Evolutionary conservation across 2,797 vertebrate genomes (phyloP), one percentile per base, ranked within the genome.

Genomic region (Zalophus californianus): DNA sequence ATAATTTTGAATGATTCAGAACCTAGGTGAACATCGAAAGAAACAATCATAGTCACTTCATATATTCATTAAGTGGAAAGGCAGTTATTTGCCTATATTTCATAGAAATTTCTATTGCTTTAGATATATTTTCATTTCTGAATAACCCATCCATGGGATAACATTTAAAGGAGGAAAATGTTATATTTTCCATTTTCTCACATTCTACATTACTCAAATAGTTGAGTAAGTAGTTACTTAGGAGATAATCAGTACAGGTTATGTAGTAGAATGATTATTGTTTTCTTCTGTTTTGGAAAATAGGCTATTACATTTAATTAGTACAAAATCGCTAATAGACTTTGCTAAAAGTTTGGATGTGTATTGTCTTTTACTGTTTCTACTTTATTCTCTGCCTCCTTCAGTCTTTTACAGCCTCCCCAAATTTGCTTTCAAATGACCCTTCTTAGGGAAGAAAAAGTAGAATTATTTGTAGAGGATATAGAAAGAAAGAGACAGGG

Each of bases 201-300:
- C 32, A 66, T 54, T 93, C 52, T 90, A 0, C 38, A 20, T 96
- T 82, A 70, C 14, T 73, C 29, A 85, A 15, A 32, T 70, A 75
- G 82, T 52, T 70, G 35, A 79, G 12, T 54, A n/a, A 58, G 5
- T 89, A 44, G n/a, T 72, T 64, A 78, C 44, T 62, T 14, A 94
- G 54, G 62, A 92, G n/a, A 50, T 68, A 72, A 56, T 78, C 38
- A 56, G 21, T 93, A 66, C 15, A 78, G 15, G 25, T 85, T 70
- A 48, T 44, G 29, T 56, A 13, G 35, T 92, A 7, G 15, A 58
- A 25, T 73, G 48, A 54, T 66, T 66, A 4, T 68, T 72, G 5
- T 87, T 83, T 90, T 70, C 9, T 72, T 79, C 62, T 86, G 3
- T 92, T 94, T 96, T 25, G 86, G 56, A 90, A 91, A 88, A 75